These are phyloP conservation scores for Caenorhabditis briggsae DNA, from an alignment of 1,140 invertebrate species.

Conservation along the genomic window DNA sequence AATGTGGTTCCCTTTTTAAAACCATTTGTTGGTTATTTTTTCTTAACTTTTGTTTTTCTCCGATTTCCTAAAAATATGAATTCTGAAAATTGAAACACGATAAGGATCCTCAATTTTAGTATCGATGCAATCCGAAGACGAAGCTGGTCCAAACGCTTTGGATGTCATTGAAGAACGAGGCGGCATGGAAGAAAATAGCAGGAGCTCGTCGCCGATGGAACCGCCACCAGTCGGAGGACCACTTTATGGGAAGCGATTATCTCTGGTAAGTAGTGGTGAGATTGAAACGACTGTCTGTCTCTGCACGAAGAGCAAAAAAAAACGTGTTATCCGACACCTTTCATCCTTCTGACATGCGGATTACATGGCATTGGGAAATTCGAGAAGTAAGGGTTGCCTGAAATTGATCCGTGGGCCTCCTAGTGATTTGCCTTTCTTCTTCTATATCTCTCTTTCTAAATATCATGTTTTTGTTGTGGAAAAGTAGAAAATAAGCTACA, in stretches of 20 bases:
- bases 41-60: too few relatives aligned
- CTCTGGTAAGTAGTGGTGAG: not conserved
- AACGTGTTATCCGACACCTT: slow-evolving; percentile 26
- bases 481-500: not conserved
- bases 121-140: slow-evolving; percentile 58
- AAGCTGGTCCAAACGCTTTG: slow-evolving; percentile 42
- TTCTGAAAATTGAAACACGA: too few relatives aligned
- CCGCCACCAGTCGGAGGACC: slow-evolving; percentile 40
- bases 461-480: not conserved
- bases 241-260: slow-evolving; percentile 58
- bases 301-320: not conserved
- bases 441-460: slow-evolving; percentile 10
- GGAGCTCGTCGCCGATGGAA: slow-evolving; percentile 53
- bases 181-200: slow-evolving; percentile 24
- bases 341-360: slow-evolving; percentile 20
- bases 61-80: too few relatives aligned
- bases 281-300: not conserved
- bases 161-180: slow-evolving; percentile 61
- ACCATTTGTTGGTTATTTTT: too few relatives aligned
- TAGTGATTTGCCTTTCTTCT: not conserved
- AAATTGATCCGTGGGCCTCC: not conserved
- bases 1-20: too few relatives aligned
- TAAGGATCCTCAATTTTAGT: slow-evolving; percentile 2
- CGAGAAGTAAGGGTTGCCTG: slow-evolving; percentile 23
- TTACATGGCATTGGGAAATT: slow-evolving; percentile 29